phyloP scores from a whole-genome alignment of 35 echinoderm and acorn worm species.

The Heliocidaris tuberculata region DNA sequence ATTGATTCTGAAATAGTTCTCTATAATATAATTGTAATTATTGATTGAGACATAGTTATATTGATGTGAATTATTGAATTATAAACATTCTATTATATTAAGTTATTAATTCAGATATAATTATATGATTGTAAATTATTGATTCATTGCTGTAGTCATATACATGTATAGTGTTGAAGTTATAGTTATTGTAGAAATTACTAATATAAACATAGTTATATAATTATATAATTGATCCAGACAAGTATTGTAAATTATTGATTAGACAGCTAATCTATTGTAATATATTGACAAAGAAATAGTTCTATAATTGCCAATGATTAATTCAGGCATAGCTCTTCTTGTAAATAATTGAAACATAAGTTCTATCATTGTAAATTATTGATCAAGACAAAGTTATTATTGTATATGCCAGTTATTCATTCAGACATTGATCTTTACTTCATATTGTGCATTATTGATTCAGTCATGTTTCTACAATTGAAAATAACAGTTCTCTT shows the following conservation, averaged over 20 bases:
- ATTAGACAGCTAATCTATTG: not conserved
- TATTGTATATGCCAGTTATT: no score
- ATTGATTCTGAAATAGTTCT: not conserved
- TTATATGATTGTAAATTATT: not conserved
- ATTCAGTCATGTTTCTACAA: no score
- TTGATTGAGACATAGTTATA: not conserved
- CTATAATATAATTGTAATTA: not conserved
- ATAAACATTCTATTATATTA: not conserved
- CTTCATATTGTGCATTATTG: no score
- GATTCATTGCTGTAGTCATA: not conserved
- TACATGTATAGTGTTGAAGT: no score
- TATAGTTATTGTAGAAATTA: not conserved
- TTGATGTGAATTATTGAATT: not conserved
- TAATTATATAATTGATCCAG: not conserved
- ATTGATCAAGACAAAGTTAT: no score
- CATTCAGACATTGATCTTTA: no score
- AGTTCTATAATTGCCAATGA: no score
- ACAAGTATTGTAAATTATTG: not conserved
- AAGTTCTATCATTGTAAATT: no score
- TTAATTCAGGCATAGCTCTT: no score
- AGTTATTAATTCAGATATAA: not conserved
- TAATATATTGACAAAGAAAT: no score
- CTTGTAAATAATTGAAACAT: no score
- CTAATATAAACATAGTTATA: not conserved
- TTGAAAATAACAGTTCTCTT: no score